phyloP scores from a whole-genome alignment of 2,113 vertebrate species.

The Ammospiza caudacuta region DNA sequence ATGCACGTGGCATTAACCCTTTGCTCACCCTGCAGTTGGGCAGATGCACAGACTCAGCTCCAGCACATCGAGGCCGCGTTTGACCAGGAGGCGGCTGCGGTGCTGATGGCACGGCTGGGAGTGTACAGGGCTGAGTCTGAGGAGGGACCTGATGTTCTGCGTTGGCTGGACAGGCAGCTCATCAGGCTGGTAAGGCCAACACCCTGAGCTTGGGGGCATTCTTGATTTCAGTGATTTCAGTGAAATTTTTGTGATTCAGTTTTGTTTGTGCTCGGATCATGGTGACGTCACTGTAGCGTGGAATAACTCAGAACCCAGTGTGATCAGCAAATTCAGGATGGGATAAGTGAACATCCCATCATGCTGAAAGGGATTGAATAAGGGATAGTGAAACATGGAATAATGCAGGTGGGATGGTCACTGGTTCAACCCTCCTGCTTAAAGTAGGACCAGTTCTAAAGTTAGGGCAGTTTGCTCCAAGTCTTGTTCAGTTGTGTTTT shows the following conservation, averaged over 20 bases:
- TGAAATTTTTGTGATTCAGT: no score
- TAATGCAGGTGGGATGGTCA: background rate
- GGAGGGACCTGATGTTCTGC: constrained; percentile 93
- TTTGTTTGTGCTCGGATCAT: background rate
- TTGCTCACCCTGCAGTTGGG: constrained; percentile 82
- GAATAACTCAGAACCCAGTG: background rate
- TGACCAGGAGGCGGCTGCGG: constrained; percentile 93
- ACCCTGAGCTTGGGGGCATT: background rate
- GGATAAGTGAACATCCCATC: background rate
- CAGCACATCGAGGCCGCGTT: constrained; percentile 95
- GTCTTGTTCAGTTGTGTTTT: background rate
- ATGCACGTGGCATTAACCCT: background rate
- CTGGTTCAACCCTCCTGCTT: background rate
- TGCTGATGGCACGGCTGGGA: constrained; percentile 94
- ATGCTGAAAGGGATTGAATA: background rate
- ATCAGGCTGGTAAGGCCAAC: constrained; percentile 88
- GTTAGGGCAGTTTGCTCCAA: background rate
- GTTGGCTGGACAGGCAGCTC: constrained; percentile 97
- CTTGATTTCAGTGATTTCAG: background rate
- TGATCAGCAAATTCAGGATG: background rate
- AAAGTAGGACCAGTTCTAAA: background rate
- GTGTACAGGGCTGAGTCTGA: constrained; percentile 94
- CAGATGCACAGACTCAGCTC: constrained; percentile 93
- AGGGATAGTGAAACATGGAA: background rate
- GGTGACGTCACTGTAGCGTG: background rate